A percentile compares a stretch with the other conserved stretches of the same genome.
Evolutionary conservation across 1,140 invertebrate species (phyloP).

Genomic region (Drosophila ironensis): DNA sequence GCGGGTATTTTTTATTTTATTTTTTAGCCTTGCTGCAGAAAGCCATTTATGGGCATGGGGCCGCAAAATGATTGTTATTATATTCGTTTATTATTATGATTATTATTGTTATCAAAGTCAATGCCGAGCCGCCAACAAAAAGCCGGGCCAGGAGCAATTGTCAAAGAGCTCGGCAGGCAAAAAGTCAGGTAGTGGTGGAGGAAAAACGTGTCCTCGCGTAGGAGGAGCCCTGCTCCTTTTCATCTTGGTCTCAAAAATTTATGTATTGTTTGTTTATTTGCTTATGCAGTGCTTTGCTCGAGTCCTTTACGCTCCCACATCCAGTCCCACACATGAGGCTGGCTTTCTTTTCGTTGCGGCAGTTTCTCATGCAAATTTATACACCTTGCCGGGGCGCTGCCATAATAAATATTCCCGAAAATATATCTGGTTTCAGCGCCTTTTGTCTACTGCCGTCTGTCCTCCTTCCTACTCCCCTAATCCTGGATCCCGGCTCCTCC

Average conservation of each 20-base stretch:
- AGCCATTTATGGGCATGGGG: no score
- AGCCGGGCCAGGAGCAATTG: constrained; percentile 19
- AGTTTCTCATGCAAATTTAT: constrained; percentile 74
- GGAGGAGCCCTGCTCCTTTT: constrained; percentile 37
- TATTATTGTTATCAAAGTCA: constrained; percentile 69
- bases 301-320: not conserved
- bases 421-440: constrained; percentile 77
- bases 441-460: constrained; percentile 58
- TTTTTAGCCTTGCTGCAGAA: no score
- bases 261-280: constrained; percentile 79
- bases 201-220: constrained; percentile 51
- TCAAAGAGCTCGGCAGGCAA: constrained; percentile 3
- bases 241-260: constrained; percentile 58
- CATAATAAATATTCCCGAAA: constrained; percentile 73
- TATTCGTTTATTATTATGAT: constrained; percentile 59
- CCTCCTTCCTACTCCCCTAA: not conserved
- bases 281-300: constrained; percentile 68
- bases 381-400: constrained; percentile 61
- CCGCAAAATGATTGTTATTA: constrained; percentile 73
- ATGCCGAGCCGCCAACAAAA: constrained; percentile 29
- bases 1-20: not conserved
- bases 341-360: constrained; percentile 5
- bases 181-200: no score
- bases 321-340: constrained; percentile 1
- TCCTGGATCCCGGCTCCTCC: not conserved